Base-by-base conservation (phyloP, 2,113 vertebrate species). In the Phalacrocorax pelagicus region DNA sequence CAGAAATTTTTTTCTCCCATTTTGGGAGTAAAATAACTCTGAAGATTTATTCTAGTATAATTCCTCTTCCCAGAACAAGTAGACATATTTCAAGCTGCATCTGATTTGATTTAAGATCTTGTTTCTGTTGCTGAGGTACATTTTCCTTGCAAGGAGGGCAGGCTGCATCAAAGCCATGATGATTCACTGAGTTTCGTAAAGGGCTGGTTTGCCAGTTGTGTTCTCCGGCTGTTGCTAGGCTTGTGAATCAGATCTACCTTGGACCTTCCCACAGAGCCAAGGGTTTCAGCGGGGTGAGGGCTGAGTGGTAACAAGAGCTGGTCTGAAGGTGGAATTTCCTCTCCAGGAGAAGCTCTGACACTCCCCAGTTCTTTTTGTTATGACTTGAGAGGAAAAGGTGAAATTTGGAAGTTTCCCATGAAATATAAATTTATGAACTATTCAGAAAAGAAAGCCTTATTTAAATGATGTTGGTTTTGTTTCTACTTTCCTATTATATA, bases 81-180 rank as follows among this genome's bases (percentile, higher is more conserved):
- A 91, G 61, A 83, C 70, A 77, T 92, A 77, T 73, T 95, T 82
- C 63, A 91, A 70, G 46, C 89, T 86, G 91, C 27, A 42, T 77
- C 42, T 93, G 86, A 94, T 92, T 96, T 92, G 77, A 62, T 95
- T 96, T 88, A 91, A 87, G 84, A 58, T 83, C 70, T 91, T 49
- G 67, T 97, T 97, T 92, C 87, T 92, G 74, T 87, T 86, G 46
- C 74, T 92, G 94, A 97, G 84, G 92, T 95, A 88, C 63, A 67
- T 92, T 97, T 95, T 93, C 87, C 89, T 88, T 77, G 46, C 55
- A 47, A 10, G 5, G 42, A 92, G 59, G 54, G 62, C 62, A 83
- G 74, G n/a, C 59, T 94, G 62, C 84, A 83, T 83, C 70, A 81
- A 88, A 88, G 67, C 58, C 0, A 0, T 38, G 71, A 40, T 80